Conservation (phyloP, 2,888 invertebrate genomes). For the Anoncus sp. region DNA sequence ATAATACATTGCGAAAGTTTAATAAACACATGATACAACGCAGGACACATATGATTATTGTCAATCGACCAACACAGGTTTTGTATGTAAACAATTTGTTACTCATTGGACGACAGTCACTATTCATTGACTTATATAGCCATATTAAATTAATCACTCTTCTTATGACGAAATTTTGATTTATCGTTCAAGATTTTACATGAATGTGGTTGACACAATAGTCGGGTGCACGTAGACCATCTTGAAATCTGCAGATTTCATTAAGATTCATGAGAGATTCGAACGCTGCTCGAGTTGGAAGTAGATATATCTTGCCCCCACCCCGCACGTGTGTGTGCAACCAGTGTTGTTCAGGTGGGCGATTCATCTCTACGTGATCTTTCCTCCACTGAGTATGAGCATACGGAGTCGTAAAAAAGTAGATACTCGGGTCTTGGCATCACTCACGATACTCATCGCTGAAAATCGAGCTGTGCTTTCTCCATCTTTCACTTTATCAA, state of each 20-base stretch:
- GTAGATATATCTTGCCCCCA: conserved; percentile 2
- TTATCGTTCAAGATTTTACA: background rate
- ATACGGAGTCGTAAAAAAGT: conserved; percentile 1
- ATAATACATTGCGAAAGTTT: too few species aligned
- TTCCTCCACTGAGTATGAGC: background rate
- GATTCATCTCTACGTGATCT: conserved; percentile 48
- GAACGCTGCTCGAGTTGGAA: background rate
- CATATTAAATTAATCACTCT: too few species aligned
- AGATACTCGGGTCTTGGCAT: background rate
- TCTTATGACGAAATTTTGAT: conserved; percentile 4
- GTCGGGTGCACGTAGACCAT: conserved; percentile 17
- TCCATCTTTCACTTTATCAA: background rate
- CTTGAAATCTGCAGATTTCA: conserved; percentile 36
- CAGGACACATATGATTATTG: too few species aligned
- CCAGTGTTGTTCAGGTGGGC: conserved; percentile 12
- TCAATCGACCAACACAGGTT: too few species aligned
- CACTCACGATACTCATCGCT: conserved; percentile 22
- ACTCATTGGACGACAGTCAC: too few species aligned
- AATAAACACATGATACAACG: too few species aligned
- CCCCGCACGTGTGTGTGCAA: conserved; percentile 3
- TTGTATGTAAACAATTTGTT: too few species aligned
- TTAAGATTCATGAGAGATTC: conserved; percentile 54
- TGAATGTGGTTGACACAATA: conserved; percentile 21
- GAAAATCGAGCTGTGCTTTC: conserved; percentile 16
- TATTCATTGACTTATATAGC: too few species aligned